Evolutionary conservation across 1,140 invertebrate species (phyloP).

Genomic region (Lycorma delicatula): DNA sequence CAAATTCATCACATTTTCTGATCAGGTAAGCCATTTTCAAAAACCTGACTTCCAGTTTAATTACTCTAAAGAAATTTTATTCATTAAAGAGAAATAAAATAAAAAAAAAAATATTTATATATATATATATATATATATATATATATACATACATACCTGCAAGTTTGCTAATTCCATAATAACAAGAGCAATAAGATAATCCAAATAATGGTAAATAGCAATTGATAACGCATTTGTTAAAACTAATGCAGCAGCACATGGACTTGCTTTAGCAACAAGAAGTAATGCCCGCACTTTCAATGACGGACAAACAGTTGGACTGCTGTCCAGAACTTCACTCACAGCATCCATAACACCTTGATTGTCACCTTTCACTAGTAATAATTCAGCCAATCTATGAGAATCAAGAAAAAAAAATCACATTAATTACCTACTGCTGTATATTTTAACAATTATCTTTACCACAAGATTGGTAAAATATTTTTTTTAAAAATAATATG

Average conservation of each 20-base stretch:
- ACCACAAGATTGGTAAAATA: no score
- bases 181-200: constrained; percentile 62
- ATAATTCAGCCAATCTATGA: constrained; percentile 57
- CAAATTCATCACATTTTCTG: no score
- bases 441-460: neutral
- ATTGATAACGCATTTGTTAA: constrained; percentile 62
- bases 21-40: no score
- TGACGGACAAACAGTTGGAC: constrained; percentile 45
- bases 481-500: no score
- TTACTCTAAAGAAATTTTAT: no score
- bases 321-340: constrained; percentile 44
- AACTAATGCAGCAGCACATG: constrained; percentile 45
- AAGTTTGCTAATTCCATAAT: constrained; percentile 68
- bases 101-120: no score
- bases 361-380: constrained; percentile 57
- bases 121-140: neutral
- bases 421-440: neutral
- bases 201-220: constrained; percentile 60
- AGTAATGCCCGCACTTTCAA: constrained; percentile 58
- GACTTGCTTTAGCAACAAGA: constrained; percentile 58
- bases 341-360: constrained; percentile 49
- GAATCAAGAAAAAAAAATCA: constrained; percentile 37
- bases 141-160: constrained; percentile 39
- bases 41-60: no score
- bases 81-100: no score